Percentiles rank a stretch among this genome's conserved stretches.
Evolutionary conservation across 1,140 invertebrate species (phyloP).

Genomic region (Calephelis nemesis): DNA sequence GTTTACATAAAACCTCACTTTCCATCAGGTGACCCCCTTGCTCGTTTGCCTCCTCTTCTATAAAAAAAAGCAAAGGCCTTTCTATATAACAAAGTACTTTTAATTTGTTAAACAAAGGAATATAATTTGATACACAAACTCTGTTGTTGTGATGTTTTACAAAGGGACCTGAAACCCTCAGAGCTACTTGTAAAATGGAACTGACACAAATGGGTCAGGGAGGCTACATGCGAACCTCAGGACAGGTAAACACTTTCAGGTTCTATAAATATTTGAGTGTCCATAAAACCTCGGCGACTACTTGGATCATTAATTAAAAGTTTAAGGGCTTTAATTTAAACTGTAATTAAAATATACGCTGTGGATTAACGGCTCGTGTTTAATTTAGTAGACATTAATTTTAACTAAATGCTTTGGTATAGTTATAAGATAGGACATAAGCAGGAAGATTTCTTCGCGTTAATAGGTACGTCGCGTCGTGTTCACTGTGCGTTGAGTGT

Average conservation of each 20-base stretch:
- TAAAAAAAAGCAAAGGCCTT: too few relatives aligned
- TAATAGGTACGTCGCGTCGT: too few relatives aligned
- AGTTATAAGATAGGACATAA: too few relatives aligned
- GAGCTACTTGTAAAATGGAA: constrained; percentile 9
- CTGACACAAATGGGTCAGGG: constrained; percentile 12
- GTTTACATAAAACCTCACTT: too few relatives aligned
- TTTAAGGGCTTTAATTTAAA: background rate
- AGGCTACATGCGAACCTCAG: background rate
- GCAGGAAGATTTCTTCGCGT: too few relatives aligned
- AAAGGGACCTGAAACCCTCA: constrained; percentile 2
- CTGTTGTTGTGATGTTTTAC: constrained; percentile 3
- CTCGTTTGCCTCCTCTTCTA: too few relatives aligned
- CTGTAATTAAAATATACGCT: background rate
- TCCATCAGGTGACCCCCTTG: too few relatives aligned
- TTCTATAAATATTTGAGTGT: constrained; percentile 13
- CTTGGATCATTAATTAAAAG: constrained; percentile 10
- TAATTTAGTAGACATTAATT: too few relatives aligned
- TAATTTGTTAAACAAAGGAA: background rate
- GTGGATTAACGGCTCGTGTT: too few relatives aligned
- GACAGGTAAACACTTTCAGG: constrained; percentile 17
- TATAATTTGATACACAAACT: constrained; percentile 3
- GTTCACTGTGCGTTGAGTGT: too few relatives aligned
- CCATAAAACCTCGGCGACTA: constrained; percentile 2
- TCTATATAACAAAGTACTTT: background rate
- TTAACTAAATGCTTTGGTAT: too few relatives aligned